A percentile compares a stretch with the other conserved stretches of the same genome.
phyloP scores from a whole-genome alignment of 2,113 vertebrate species.

The Furnarius figulus region DNA sequence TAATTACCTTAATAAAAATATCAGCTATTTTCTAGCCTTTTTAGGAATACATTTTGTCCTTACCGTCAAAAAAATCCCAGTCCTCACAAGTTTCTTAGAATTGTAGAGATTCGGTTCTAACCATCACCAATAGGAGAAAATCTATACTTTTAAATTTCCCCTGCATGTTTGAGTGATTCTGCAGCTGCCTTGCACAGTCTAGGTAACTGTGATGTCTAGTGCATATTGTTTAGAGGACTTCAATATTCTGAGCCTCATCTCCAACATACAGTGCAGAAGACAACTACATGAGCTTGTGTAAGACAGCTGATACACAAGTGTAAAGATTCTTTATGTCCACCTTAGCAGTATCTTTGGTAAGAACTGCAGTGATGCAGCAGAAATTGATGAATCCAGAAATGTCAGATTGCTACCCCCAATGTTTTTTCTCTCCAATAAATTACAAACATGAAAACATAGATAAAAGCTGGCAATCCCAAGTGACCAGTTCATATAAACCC shows the following conservation, averaged over 20 bases:
- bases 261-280: background rate
- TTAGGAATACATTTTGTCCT: background rate
- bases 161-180: background rate
- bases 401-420: background rate
- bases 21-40: background rate
- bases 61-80: accelerated
- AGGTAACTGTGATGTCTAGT: background rate
- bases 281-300: background rate
- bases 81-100: background rate
- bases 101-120: background rate
- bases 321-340: background rate
- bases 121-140: background rate
- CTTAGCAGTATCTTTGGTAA: background rate
- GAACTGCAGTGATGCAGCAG: background rate
- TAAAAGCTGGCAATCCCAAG: background rate
- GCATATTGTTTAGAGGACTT: background rate
- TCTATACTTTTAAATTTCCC: background rate
- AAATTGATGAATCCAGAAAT: background rate
- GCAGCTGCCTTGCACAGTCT: background rate
- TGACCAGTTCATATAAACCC: background rate
- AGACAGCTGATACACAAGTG: background rate
- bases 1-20: background rate
- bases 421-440: background rate
- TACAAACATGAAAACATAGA: background rate
- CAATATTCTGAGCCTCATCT: background rate